Evolutionary conservation across 2,797 vertebrate species (phyloP).

Genomic region (Notamacropus eugenii): DNA sequence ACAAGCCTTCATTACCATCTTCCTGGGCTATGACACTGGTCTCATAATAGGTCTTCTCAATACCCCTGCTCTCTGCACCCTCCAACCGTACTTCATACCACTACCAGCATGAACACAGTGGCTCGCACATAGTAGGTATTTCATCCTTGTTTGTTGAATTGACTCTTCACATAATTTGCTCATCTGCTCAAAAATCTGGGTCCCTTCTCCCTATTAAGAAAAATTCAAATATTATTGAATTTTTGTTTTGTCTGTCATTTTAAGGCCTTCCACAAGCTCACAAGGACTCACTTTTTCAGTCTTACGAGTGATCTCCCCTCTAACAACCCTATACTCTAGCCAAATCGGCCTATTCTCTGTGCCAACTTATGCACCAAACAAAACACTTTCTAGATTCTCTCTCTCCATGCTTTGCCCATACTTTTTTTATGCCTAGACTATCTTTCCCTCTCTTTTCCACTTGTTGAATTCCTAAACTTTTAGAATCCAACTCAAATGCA

Average conservation of each 20-base stretch:
- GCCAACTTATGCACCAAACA: not conserved
- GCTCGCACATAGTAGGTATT: not conserved
- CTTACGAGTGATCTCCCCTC: not conserved
- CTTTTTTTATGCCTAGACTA: not conserved
- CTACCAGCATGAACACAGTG: not conserved
- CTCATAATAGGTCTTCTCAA: not conserved
- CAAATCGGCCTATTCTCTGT: not conserved
- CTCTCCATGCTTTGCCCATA: not conserved
- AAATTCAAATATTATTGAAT: not conserved
- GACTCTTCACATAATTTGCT: not conserved
- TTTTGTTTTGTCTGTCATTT: not conserved
- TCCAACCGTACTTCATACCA: not conserved
- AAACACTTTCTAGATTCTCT: not conserved
- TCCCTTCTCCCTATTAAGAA: not conserved
- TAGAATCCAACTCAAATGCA: not conserved
- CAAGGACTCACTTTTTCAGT: not conserved
- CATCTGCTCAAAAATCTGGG: not conserved
- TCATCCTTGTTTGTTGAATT: not conserved
- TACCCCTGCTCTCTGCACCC: not conserved
- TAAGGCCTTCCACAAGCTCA: not conserved
- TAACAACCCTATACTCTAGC: not conserved
- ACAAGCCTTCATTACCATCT: not conserved
- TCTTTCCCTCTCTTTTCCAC: not conserved
- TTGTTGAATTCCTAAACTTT: not conserved
- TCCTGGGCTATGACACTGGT: not conserved